Evolutionary conservation across 1,140 invertebrate genomes (phyloP).

Genomic region (Musca domestica): DNA sequence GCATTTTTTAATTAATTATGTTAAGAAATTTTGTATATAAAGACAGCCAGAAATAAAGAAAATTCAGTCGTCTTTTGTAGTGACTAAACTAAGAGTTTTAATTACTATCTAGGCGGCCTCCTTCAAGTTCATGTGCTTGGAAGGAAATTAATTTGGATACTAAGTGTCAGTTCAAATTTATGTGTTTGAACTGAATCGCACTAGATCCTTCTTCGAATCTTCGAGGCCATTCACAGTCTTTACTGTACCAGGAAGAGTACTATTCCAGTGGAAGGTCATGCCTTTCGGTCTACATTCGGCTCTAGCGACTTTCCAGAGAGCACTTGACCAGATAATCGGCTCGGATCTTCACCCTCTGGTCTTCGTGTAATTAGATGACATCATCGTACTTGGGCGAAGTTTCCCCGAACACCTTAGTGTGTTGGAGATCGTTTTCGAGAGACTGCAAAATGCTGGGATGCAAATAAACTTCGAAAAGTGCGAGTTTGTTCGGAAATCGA

Average conservation of each 20-base stretch:
- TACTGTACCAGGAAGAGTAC: slow-evolving; percentile 45
- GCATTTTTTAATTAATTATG: too few species aligned
- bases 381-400: not conserved
- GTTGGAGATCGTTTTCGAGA: not conserved
- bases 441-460: not conserved
- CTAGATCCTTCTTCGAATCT: not conserved
- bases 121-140: too few species aligned
- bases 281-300: not conserved
- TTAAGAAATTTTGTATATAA: too few species aligned
- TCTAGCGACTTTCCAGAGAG: not conserved
- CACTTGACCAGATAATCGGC: not conserved
- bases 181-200: too few species aligned
- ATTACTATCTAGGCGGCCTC: too few species aligned
- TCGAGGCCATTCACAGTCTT: slow-evolving; percentile 34
- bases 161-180: too few species aligned
- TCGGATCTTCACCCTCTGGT: too few species aligned
- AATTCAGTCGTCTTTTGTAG: too few species aligned
- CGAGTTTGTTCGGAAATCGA: not conserved
- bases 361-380: not conserved
- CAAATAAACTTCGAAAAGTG: too few species aligned
- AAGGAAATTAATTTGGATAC: too few species aligned
- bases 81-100: too few species aligned
- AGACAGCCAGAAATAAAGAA: too few species aligned
- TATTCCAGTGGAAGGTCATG: slow-evolving; percentile 45
- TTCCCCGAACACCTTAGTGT: not conserved